Base-by-base conservation (phyloP, 2,113 vertebrate genomes). In the Corythornis madagascariensis region DNA sequence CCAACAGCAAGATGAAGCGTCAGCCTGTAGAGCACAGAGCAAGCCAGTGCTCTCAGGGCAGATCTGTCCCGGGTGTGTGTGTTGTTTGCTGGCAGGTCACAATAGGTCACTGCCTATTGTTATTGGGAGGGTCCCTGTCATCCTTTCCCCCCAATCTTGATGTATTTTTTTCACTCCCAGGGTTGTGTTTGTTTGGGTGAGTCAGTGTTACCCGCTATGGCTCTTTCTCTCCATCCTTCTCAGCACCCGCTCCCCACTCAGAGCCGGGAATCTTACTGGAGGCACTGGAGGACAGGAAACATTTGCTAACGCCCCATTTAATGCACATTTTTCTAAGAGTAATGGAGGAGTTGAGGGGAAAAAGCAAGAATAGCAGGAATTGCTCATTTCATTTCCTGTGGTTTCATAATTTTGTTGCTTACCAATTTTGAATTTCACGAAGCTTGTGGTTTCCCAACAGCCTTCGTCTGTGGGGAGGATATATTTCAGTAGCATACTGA, bases 371-470 rank as follows among this genome's bases (percentile, higher is more conserved):
- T 52, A 72, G 86, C 77, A 82, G 74, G 88, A 82, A 93, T 93
- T 63, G 92, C 90, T 96, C 86, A 47, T 95, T 93, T 75, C 29
- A 19, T 92, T 96, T 94, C 96, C 95, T 88, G 93, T 82, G 95
- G 92, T 96, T 96, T 95, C 90, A 74, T 88, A 60, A 91, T 92
- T 95, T 43, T 63, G 63, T 55, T 96, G 83, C 93, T 89, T 86
- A 94, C 90, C 90, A 82, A 31, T 42, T 82, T 6, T 63, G 77
- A 88, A 59, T 94, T 95, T 96, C 95, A 86, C 24, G 83, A 95
- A 89, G 88, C 66, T n/a, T 94, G 96, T 92, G 95, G 96, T 95
- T 96, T 96, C 90, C 89, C 88, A 89, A 55, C 83, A 93, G 83
- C 92, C 81, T 42, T 92, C 11, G 2, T 91, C 93, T 86, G 93